Base-by-base conservation (phyloP, 2,797 vertebrate species). In the Sphenopsis melanotis region DNA sequence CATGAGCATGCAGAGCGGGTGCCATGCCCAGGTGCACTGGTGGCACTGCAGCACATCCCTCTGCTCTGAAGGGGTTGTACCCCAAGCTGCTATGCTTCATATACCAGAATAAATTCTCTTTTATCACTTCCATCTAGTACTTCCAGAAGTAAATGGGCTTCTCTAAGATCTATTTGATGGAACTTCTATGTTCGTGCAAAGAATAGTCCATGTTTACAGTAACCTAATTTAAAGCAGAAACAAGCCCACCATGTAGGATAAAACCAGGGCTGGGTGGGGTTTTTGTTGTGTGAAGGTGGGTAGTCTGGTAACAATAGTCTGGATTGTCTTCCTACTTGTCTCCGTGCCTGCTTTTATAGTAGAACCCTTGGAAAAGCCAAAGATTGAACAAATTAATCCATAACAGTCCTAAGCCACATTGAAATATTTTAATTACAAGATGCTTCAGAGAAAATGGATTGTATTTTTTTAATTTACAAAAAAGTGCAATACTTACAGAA, bases 1-100 rank as follows among this genome's bases (percentile, higher is more conserved):
- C 0, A 0, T 16, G 37, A 70, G 22, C 0, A 1, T 41, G 68
- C 1, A 2, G 46, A 47, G 55, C 0, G 0, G 19, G 10, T n/a
- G 24, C 60, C 1, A 0, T 11, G 24, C 65, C 47, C 26, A 16
- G 47, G 44, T 41, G 4, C 20, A 1, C 9, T 24, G 52, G 36
- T 3, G 12, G 15, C 27, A 2, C 22, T 16, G 32, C 4, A 3
- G 32, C 32, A 29, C 11, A 0, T 18, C 50, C 10, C 27, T 32
- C n/a, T 69, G 20, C 56, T 71, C 41, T 46, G 6, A 34, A 69
- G 18, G 17, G 24, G 5, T 27, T 0, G 4, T 5, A 19, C 29
- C 9, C 11, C 44, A 12, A 49, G 13, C 36, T 5, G 4, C 8
- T 65, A 0, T 15, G 34, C 37, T 41, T 52, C 15, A 10, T 30